phyloP scores from a whole-genome alignment of 2,888 invertebrate genomes.

The Pharmacophagus antenor region DNA sequence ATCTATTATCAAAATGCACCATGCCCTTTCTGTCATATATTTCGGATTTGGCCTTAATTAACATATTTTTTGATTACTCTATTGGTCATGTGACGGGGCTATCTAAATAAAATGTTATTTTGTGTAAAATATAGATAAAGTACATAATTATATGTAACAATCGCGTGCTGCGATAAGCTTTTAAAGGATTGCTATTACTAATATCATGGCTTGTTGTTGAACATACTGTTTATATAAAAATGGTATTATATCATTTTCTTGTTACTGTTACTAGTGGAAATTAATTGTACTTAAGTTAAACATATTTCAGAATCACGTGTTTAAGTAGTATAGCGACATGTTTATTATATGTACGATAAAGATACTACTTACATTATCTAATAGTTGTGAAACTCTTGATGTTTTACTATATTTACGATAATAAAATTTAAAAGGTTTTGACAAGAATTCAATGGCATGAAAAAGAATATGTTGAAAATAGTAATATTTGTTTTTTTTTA shows the following conservation, averaged over 20 bases:
- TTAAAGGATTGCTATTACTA: slow-evolving; percentile 17
- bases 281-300: no score
- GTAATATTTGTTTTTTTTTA: slow-evolving; percentile 36
- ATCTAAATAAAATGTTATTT: slow-evolving; percentile 36
- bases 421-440: background rate
- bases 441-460: no score
- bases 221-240: no score
- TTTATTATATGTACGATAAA: background rate
- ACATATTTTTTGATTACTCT: slow-evolving; percentile 22
- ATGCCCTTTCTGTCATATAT: background rate
- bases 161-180: slow-evolving; percentile 40
- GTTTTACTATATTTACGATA: background rate
- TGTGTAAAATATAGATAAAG: slow-evolving; percentile 33
- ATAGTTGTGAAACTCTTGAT: background rate
- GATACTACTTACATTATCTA: background rate
- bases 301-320: no score
- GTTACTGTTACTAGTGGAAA: no score
- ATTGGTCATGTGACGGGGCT: slow-evolving; percentile 36
- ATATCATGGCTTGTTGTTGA: no score
- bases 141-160: slow-evolving; percentile 32
- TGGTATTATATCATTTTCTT: no score
- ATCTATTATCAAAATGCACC: no score
- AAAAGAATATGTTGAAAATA: no score
- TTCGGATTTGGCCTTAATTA: slow-evolving; percentile 14
- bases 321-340: no score